Conservation (phyloP, 2,797 vertebrate genomes). For the Pseudochaenichthys georgianus region DNA sequence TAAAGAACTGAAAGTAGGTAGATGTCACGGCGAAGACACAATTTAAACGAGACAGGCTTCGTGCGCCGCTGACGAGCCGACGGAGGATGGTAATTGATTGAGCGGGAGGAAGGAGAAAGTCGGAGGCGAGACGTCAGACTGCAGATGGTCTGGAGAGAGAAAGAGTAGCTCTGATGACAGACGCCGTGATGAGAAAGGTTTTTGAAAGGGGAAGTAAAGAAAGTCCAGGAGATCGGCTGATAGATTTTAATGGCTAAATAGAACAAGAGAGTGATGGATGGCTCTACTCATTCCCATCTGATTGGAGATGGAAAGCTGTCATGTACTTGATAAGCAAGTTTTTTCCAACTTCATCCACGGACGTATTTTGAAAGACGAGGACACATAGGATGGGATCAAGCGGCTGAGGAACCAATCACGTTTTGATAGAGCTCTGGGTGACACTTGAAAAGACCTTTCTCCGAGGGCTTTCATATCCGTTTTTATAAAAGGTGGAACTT, state of each 20-base stretch:
- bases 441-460: conserved; percentile 45
- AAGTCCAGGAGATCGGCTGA: conserved; percentile 12
- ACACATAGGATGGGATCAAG: conserved; percentile 41
- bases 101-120: conserved; percentile 31
- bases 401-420: conserved; percentile 33
- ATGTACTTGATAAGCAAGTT: conserved; percentile 31
- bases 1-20: conserved; percentile 23
- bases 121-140: conserved; percentile 8
- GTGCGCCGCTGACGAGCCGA: conserved; percentile 1
- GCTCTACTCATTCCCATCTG: conserved; percentile 37
- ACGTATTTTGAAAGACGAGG: conserved; percentile 53
- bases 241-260: conserved; percentile 38
- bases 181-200: conserved; percentile 20
- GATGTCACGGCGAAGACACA: conserved; percentile 21
- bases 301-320: conserved; percentile 34
- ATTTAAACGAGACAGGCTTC: conserved; percentile 33
- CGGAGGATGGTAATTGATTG: conserved; percentile 23
- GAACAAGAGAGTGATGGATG: conserved; percentile 13
- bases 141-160: conserved; percentile 25
- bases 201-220: conserved; percentile 35
- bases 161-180: conserved; percentile 3
- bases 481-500: conserved; percentile 46
- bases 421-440: conserved; percentile 33
- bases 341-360: conserved; percentile 52
- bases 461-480: conserved; percentile 36